Evolutionary conservation across 2,797 vertebrate genomes (phyloP), one percentile per base, ranked within the genome.

Genomic region (Mus caroli): DNA sequence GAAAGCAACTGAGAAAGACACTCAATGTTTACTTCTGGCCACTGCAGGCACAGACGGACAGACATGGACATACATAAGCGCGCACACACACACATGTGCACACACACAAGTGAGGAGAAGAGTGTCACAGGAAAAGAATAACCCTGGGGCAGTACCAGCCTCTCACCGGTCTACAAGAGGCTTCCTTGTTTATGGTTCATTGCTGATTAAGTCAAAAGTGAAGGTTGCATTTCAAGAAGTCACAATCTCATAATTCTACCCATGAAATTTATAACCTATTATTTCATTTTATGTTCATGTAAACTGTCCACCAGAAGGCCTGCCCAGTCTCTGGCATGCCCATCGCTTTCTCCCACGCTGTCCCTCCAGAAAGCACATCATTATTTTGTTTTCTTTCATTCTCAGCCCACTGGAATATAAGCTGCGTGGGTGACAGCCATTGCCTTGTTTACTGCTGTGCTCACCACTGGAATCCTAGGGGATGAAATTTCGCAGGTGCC

Each of bases 271-370:
- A 50, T 34, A 78, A 0, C n/a, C 13, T 12, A 54, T 43, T 19
- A 90, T 80, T 67, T 94, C 75, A 71, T 40, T 88, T 64, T 93
- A 94, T 58, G 62, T 14, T 62, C 67, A 87, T 24, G 80, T 43
- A 78, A 88, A 88, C 90, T 52, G 60, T 10, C 69, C 64, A 67
- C 15, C 58, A 92, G 80, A 85, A 92, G 50, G 14, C 43, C 52
- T 4, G 12, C 75, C 62, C 20, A 28, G 3, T 4, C 54, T 46
- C 69, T 19, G 9, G 28, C 11, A 13, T 20, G 26, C 46, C n/a
- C 37, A 4, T 11, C 17, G 43, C 28, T 46, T 77, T 28, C 73
- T 73, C 60, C 90, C 31, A 31, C 8, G 62, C 37, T 80, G 56
- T 87, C 82, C 73, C 88, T 88, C n/a, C 69, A 77, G 90, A 80